phyloP scores from a whole-genome alignment of 2,113 vertebrate species.

The Labeo rohita region DNA sequence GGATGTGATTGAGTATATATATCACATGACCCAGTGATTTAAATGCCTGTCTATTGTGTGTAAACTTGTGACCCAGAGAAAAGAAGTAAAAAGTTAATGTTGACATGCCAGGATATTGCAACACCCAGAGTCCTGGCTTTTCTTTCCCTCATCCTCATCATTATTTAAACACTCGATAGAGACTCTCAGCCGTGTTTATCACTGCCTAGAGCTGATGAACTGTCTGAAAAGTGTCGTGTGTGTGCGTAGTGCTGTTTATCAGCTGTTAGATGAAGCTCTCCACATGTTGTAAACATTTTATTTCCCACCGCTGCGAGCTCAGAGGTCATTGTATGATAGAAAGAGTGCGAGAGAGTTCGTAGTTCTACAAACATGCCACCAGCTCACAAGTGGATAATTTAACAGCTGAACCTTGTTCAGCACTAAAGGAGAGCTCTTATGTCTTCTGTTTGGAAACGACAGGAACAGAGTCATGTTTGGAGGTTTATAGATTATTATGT shows the following conservation, averaged over 20 bases:
- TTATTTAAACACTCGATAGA: conserved; percentile 26
- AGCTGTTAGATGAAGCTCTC: conserved; percentile 33
- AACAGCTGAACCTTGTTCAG: conserved; percentile 28
- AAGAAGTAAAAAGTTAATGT: not conserved
- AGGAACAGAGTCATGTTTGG: not conserved
- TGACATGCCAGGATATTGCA: conserved; percentile 34
- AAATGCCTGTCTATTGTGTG: conserved; percentile 20
- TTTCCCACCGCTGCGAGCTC: conserved; percentile 17
- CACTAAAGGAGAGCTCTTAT: conserved; percentile 11
- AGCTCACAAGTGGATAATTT: conserved; percentile 37
- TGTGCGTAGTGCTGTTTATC: conserved; percentile 20
- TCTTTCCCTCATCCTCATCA: not conserved
- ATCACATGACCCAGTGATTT: conserved; percentile 13
- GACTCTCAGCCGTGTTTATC: conserved; percentile 27
- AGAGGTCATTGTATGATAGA: conserved; percentile 33
- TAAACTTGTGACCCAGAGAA: conserved; percentile 30
- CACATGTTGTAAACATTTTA: conserved; percentile 35
- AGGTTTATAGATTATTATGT: conserved; percentile 12
- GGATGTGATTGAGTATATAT: not conserved
- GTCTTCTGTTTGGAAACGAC: conserved; percentile 16
- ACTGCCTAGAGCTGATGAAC: conserved; percentile 23
- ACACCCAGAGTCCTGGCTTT: conserved; percentile 12
- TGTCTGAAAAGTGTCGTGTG: conserved; percentile 21
- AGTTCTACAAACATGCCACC: conserved; percentile 32
- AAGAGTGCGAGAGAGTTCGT: conserved; percentile 12